Percentiles rank a stretch among this genome's conserved stretches.
These are phyloP conservation scores for Girardinichthys multiradiatus DNA, from an alignment of 2,113 vertebrate genomes.

Conservation along the genomic window DNA sequence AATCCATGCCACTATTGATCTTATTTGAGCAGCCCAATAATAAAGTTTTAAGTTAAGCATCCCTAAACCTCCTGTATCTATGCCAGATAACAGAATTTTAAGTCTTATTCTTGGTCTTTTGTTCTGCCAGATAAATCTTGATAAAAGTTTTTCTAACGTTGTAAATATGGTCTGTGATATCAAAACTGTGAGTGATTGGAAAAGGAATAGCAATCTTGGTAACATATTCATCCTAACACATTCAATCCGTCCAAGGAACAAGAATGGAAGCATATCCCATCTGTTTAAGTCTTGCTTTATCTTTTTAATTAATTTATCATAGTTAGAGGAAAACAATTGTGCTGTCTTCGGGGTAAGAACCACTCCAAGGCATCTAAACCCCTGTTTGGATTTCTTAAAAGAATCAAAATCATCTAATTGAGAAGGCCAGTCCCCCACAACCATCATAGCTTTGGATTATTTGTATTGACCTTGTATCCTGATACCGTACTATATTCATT, in stretches of 20 bases:
- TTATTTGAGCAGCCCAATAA: no score
- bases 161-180: slow-evolving; percentile 16
- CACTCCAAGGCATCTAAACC: not conserved
- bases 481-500: slow-evolving; percentile 5
- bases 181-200: not conserved
- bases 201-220: slow-evolving; percentile 12
- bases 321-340: not conserved
- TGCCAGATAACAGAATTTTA: no score
- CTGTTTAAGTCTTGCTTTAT: not conserved
- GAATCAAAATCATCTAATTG: not conserved
- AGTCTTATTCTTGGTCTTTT: no score
- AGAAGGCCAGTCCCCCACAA: not conserved
- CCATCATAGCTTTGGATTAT: not conserved
- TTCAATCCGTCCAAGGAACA: slow-evolving; percentile 14
- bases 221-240: slow-evolving; percentile 27
- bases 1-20: no score
- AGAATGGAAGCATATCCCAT: slow-evolving; percentile 7
- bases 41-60: no score
- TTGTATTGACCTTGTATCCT: not conserved
- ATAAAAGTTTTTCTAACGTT: not conserved
- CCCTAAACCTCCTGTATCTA: no score
- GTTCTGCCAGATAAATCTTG: not conserved
- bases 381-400: not conserved
- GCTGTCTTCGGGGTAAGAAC: not conserved
- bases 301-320: not conserved